These are phyloP conservation scores for Characodon lateralis DNA, from an alignment of 2,797 vertebrate species.

Conservation along the genomic window DNA sequence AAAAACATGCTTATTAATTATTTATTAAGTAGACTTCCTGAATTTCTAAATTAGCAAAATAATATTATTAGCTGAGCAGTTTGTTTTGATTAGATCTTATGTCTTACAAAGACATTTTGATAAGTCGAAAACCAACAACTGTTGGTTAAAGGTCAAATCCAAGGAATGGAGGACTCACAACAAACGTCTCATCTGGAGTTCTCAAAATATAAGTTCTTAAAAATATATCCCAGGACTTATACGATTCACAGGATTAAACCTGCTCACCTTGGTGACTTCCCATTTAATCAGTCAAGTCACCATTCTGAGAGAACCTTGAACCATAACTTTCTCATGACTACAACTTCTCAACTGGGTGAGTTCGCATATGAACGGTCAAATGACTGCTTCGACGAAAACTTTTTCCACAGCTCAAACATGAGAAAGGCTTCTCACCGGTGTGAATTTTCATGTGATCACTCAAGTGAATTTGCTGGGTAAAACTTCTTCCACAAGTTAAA, in stretches of 20 bases:
- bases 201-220: neutral
- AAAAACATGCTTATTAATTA: neutral
- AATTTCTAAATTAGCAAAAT: no score
- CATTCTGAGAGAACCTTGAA: no score
- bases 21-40: no score
- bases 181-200: neutral
- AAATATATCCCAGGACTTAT: neutral
- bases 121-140: neutral
- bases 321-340: no score
- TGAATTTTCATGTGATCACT: neutral
- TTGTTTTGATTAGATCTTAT: neutral
- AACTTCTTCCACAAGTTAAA: constrained; percentile 1
- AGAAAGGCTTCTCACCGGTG: neutral
- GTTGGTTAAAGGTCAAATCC: neutral
- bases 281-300: neutral
- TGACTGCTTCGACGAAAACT: neutral
- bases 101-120: neutral
- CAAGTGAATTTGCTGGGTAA: neutral
- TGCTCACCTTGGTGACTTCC: neutral
- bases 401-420: constrained; percentile 4
- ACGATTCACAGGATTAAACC: no score
- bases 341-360: no score
- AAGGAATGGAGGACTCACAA: neutral
- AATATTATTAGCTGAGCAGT: no score
- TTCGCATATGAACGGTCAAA: neutral